Evolutionary conservation across 2,888 invertebrate genomes (phyloP).

Genomic region (Zhuqinia jingwanae): DNA sequence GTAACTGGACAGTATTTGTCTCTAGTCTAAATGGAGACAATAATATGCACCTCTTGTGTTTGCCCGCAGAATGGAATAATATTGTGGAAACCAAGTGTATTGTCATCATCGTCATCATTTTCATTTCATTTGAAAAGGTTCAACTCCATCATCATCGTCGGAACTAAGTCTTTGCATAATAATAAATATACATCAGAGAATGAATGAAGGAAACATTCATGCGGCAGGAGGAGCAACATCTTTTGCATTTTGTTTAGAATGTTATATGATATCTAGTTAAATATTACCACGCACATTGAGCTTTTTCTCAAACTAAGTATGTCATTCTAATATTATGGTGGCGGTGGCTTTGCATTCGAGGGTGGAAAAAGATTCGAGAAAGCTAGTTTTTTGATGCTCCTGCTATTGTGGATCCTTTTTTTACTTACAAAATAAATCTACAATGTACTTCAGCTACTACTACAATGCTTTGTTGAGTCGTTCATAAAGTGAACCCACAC

Average conservation of each 20-base stretch:
- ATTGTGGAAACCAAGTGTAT: neutral
- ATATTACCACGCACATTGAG: slow-evolving; percentile 50
- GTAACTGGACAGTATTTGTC: neutral
- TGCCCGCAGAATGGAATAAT: slow-evolving; percentile 13
- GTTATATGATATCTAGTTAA: slow-evolving; percentile 50
- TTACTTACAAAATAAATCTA: neutral
- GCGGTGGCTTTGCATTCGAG: slow-evolving; percentile 34
- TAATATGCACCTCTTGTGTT: slow-evolving; percentile 10
- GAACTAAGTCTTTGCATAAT: slow-evolving; percentile 27
- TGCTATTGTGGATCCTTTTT: slow-evolving; percentile 6
- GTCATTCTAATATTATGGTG: slow-evolving; percentile 41
- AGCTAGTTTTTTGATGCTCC: neutral
- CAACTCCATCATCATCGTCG: slow-evolving; percentile 24
- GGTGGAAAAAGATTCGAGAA: slow-evolving; percentile 17
- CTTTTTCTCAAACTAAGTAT: neutral
- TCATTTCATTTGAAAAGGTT: neutral
- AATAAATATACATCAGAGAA: slow-evolving; percentile 41
- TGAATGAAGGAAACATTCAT: slow-evolving; percentile 7
- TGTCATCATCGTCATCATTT: slow-evolving; percentile 17
- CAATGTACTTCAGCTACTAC: neutral
- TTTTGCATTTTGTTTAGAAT: slow-evolving; percentile 44
- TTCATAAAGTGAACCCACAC: slow-evolving; percentile 23
- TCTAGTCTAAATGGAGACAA: neutral
- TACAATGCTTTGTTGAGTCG: neutral
- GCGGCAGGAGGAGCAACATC: neutral